These are phyloP conservation scores for Neomicropteryx cornuta DNA, from an alignment of 1,140 invertebrate genomes.

Conservation along the genomic window DNA sequence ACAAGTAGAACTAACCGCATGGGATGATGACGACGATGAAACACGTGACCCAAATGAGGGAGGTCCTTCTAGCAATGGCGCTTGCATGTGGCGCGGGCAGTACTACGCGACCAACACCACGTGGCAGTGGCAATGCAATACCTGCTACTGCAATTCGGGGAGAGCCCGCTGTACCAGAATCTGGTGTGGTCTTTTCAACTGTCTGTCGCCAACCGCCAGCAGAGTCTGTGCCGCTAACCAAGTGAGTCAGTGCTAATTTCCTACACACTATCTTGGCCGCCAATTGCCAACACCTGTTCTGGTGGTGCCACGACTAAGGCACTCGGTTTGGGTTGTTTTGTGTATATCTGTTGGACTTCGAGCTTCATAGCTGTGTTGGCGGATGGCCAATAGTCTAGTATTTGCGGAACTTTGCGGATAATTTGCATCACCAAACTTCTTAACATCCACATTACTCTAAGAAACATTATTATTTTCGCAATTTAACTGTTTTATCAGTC, in stretches of 20 bases:
- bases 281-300: background rate
- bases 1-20: no score
- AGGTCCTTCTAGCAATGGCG: conserved; percentile 32
- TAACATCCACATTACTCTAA: no score
- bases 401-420: no score
- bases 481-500: no score
- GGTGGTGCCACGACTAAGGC: background rate
- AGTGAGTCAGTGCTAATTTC: conserved; percentile 19
- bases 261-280: background rate
- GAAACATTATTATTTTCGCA: no score
- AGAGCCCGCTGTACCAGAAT: conserved; percentile 71
- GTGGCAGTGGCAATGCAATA: conserved; percentile 67
- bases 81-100: conserved; percentile 46
- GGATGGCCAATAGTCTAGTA: no score
- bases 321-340: conserved; percentile 1
- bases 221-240: conserved; percentile 43
- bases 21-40: conserved; percentile 1
- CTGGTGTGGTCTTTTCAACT: conserved; percentile 76
- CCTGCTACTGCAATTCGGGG: conserved; percentile 64
- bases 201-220: conserved; percentile 44
- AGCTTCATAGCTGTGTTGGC: no score
- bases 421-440: no score
- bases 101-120: conserved; percentile 47
- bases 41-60: conserved; percentile 28
- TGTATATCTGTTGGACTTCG: conserved; percentile 1